phyloP scores from a whole-genome alignment of 1,140 invertebrate species.

The Bombus difficillimus region DNA sequence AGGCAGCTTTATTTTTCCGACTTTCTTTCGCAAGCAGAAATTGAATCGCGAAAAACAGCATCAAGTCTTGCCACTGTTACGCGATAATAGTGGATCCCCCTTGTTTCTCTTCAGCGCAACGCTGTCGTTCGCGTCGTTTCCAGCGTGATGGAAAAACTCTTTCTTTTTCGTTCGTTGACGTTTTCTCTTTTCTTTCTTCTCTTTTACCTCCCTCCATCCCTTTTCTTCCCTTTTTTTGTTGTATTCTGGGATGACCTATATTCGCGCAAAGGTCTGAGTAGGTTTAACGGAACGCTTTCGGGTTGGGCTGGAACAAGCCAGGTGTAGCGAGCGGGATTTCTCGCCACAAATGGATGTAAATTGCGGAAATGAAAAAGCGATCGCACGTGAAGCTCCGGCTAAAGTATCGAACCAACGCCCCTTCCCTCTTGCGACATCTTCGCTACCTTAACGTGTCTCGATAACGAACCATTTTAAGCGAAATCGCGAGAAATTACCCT shows the following conservation, averaged over 20 bases:
- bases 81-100: slow-evolving; percentile 33
- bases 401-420: slow-evolving; percentile 41
- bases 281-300: slow-evolving; percentile 58
- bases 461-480: slow-evolving; percentile 3
- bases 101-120: slow-evolving; percentile 26
- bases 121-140: slow-evolving; percentile 20
- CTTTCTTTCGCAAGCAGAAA: slow-evolving; percentile 33
- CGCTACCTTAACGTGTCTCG: slow-evolving; percentile 10
- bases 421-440: slow-evolving; percentile 19
- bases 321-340: slow-evolving; percentile 59
- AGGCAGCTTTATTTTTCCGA: background rate
- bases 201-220: too few relatives aligned
- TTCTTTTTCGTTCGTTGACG: slow-evolving; percentile 30
- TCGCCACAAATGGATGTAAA: slow-evolving; percentile 68
- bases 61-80: slow-evolving; percentile 51
- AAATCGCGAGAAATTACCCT: background rate
- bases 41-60: slow-evolving; percentile 47
- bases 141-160: slow-evolving; percentile 39
- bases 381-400: slow-evolving; percentile 57
- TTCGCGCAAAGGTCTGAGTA: slow-evolving; percentile 48
- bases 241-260: slow-evolving; percentile 54
- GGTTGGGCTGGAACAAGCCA: slow-evolving; percentile 51
- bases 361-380: slow-evolving; percentile 68
- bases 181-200: background rate
- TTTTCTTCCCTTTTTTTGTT: background rate